phyloP scores from a whole-genome alignment of 2,113 vertebrate genomes.

The Gnathonemus echidnorhynchus region DNA sequence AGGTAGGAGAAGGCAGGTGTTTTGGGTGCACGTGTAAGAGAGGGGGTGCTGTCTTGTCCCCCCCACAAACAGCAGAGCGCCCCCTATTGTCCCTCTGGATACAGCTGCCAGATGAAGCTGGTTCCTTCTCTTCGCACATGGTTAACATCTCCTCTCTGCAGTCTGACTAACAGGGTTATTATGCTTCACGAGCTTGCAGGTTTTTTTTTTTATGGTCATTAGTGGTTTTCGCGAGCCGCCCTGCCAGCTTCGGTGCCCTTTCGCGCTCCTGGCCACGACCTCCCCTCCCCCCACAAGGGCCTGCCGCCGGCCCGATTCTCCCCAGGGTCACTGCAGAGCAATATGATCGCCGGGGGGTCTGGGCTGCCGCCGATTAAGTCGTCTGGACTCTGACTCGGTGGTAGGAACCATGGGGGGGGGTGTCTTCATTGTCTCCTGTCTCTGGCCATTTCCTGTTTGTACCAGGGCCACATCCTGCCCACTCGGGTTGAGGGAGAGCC shows the following conservation, averaged over 20 bases:
- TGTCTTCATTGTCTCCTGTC: conserved; percentile 62
- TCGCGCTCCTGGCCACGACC: neutral
- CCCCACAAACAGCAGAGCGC: neutral
- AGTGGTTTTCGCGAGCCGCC: neutral
- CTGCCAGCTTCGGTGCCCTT: too few species aligned
- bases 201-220: neutral
- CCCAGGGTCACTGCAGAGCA: conserved; percentile 12
- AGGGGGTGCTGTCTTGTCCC: neutral
- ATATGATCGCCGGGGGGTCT: conserved; percentile 13
- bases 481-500: conserved; percentile 59
- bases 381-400: neutral
- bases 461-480: conserved; percentile 60
- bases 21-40: neutral
- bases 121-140: neutral
- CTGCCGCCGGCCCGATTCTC: neutral
- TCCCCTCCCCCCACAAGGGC: neutral
- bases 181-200: neutral
- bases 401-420: conserved; percentile 38
- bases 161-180: neutral
- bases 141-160: neutral
- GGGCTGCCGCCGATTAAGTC: neutral
- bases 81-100: neutral
- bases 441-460: conserved; percentile 67
- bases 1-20: neutral
- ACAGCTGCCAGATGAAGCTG: neutral